Conservation (phyloP, 1,140 invertebrate species). For the Drosophila mojavensis region DNA sequence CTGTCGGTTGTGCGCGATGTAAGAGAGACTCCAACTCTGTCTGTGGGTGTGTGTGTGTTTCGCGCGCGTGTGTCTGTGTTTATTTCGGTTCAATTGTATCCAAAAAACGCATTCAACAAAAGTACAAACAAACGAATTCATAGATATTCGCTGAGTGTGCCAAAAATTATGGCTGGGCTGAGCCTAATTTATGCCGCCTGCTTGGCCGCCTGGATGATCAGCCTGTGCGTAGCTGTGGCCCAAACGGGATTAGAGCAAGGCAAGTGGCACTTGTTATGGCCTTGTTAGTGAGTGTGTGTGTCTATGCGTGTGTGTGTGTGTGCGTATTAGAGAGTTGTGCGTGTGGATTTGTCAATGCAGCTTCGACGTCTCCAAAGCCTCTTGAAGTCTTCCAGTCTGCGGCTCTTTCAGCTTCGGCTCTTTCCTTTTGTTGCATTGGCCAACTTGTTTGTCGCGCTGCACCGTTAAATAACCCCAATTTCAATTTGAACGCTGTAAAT, state of each 20-base stretch:
- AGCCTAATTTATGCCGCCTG: slow-evolving; percentile 6
- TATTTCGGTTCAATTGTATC: neutral
- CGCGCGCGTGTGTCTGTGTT: neutral
- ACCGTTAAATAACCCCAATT: slow-evolving; percentile 83
- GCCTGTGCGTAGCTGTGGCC: slow-evolving; percentile 23
- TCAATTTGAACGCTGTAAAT: slow-evolving; percentile 53
- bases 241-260: slow-evolving; percentile 56
- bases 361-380: slow-evolving; percentile 45
- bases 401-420: neutral
- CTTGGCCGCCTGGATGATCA: slow-evolving; percentile 6
- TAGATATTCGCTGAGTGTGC: slow-evolving; percentile 1
- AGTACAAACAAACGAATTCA: neutral
- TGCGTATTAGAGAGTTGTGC: slow-evolving; percentile 31
- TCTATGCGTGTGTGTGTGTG: slow-evolving; percentile 43
- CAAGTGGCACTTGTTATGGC: slow-evolving; percentile 62
- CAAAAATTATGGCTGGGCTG: neutral
- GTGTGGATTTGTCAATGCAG: slow-evolving; percentile 56
- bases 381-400: slow-evolving; percentile 54
- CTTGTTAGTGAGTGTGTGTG: slow-evolving; percentile 37
- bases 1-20: slow-evolving; percentile 65
- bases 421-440: slow-evolving; percentile 31
- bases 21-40: slow-evolving; percentile 8
- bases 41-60: neutral
- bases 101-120: slow-evolving; percentile 6
- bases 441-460: slow-evolving; percentile 46